A percentile compares a stretch with the other conserved stretches of the same genome.
Evolutionary conservation across 2,113 vertebrate species (phyloP).

Genomic region (Nicator chloris): DNA sequence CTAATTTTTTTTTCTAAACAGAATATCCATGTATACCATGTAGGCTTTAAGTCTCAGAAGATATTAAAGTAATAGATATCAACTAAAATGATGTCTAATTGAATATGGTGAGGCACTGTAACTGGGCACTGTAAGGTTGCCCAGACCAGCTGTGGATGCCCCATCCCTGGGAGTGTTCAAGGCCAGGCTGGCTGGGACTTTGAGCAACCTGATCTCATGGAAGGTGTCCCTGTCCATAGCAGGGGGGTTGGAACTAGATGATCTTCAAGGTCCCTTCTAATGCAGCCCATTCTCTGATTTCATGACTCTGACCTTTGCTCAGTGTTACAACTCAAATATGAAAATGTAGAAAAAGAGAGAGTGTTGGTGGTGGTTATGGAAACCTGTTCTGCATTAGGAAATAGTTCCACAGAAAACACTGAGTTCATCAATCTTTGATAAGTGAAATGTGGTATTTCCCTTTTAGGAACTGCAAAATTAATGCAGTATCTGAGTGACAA

Average conservation of each 20-base stretch:
- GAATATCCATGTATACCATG: neutral
- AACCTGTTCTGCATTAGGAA: neutral
- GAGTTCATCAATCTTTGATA: neutral
- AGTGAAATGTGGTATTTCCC: neutral
- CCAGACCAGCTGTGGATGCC: neutral
- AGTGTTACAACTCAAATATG: neutral
- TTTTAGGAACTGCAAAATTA: neutral
- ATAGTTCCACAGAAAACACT: neutral
- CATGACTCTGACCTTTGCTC: neutral
- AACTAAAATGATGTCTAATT: neutral
- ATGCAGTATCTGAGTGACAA: neutral
- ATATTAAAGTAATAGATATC: neutral
- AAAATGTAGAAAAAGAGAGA: neutral
- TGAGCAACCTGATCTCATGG: neutral
- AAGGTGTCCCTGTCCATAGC: neutral
- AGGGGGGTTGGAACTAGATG: fast-evolving
- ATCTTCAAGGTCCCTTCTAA: neutral
- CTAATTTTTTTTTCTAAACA: neutral
- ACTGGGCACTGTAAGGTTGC: neutral
- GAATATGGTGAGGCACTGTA: neutral
- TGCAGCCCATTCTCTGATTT: neutral
- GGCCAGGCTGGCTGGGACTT: neutral
- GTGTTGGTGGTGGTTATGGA: neutral
- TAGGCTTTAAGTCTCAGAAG: neutral
- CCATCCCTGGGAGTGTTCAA: neutral